Evolutionary conservation across 2,888 invertebrate genomes (phyloP).

Genomic region (Aquatica leii): DNA sequence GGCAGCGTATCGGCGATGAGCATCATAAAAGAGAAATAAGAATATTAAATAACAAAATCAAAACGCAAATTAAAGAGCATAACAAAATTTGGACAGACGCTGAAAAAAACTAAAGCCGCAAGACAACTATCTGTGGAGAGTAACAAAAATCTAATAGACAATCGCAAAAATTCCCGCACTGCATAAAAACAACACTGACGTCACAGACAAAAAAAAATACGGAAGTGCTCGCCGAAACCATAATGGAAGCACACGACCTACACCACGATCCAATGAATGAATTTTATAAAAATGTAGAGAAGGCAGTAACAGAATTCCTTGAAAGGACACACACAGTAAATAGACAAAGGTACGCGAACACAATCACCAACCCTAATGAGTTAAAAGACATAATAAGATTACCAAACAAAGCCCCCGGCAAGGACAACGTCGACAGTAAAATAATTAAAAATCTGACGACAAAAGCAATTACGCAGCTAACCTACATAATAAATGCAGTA

Average conservation of each 20-base stretch:
- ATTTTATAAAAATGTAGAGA: background rate
- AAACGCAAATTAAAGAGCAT: too few relatives aligned
- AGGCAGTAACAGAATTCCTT: background rate
- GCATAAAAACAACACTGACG: background rate
- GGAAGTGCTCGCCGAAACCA: background rate
- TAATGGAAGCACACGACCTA: background rate
- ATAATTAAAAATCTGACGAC: background rate
- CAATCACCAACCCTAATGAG: background rate
- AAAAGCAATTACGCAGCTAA: constrained; percentile 1
- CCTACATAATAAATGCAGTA: background rate
- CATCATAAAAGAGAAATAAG: too few relatives aligned
- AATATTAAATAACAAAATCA: too few relatives aligned
- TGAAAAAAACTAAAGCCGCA: too few relatives aligned
- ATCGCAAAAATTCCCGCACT: background rate
- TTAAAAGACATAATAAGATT: background rate
- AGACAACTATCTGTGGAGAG: too few relatives aligned
- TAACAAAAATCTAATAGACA: too few relatives aligned
- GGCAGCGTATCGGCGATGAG: too few relatives aligned
- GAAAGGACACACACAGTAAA: background rate
- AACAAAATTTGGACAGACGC: too few relatives aligned
- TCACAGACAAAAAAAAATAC: background rate
- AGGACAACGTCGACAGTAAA: background rate
- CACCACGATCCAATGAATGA: background rate
- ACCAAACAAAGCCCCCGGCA: constrained; percentile 1
- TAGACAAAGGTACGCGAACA: background rate